Evolutionary conservation across 2,888 invertebrate species (phyloP).

Genomic region (Acanthosepion esculentum): DNA sequence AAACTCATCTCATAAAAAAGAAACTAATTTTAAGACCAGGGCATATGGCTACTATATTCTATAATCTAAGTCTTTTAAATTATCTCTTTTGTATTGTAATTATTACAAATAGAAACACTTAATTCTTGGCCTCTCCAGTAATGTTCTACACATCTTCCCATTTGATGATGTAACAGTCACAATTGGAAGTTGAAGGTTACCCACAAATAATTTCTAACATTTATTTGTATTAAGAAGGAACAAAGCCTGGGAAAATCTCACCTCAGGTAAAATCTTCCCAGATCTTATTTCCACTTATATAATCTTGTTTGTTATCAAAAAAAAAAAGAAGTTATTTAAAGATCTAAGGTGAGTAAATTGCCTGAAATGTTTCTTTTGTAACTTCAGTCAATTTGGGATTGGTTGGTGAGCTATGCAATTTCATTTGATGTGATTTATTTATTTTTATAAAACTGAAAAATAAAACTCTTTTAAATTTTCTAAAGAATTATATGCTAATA

Average conservation of each 20-base stretch:
- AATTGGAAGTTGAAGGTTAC: neutral
- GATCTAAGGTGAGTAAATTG: neutral
- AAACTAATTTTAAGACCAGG: too few species aligned
- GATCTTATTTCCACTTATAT: neutral
- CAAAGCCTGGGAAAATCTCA: neutral
- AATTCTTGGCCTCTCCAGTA: neutral
- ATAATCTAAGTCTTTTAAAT: neutral
- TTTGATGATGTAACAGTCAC: neutral
- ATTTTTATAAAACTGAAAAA: neutral
- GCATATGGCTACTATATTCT: too few species aligned
- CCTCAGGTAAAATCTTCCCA: neutral
- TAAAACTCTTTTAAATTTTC: neutral
- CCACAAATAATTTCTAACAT: neutral
- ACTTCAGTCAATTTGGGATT: neutral
- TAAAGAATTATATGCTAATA: neutral
- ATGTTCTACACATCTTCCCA: neutral
- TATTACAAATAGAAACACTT: neutral
- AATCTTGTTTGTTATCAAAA: neutral
- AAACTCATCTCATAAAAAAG: too few species aligned
- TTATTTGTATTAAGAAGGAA: neutral
- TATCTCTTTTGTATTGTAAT: neutral
- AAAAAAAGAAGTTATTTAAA: neutral
- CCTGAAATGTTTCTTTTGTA: neutral
- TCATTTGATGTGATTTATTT: neutral
- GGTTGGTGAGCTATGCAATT: neutral